phyloP scores from a whole-genome alignment of 37 sponge, comb jelly and placozoan genomes.

The Eunapius fragilis region DNA sequence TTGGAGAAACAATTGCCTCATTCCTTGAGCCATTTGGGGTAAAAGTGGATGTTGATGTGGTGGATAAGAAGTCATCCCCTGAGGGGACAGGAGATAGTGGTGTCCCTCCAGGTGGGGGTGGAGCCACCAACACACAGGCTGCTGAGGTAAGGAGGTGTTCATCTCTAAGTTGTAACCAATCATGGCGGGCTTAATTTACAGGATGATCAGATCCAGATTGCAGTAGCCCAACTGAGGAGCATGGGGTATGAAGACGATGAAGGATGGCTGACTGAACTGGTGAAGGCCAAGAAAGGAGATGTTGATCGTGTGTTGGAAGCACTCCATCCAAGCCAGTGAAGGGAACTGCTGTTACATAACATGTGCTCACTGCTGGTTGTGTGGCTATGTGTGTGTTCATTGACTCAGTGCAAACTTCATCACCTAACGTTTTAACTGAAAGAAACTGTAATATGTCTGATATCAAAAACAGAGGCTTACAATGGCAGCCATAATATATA shows the following conservation, averaged over 20 bases:
- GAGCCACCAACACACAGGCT: neutral
- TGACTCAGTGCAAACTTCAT: no score
- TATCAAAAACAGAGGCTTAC: no score
- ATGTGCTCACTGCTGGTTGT: neutral
- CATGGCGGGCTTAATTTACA: neutral
- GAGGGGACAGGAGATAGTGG: neutral
- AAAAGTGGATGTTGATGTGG: constrained; percentile 69
- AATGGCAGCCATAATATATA: no score
- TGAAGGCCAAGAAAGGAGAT: constrained; percentile 78
- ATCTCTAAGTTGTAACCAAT: neutral
- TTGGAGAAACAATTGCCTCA: constrained; percentile 53
- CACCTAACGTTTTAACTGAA: no score
- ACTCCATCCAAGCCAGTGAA: constrained; percentile 39
- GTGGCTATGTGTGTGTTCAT: neutral
- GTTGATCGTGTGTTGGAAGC: constrained; percentile 80
- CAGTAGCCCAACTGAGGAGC: constrained; percentile 62
- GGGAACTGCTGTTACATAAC: neutral
- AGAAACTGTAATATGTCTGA: no score
- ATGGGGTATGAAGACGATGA: constrained; percentile 92
- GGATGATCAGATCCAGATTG: constrained; percentile 24
- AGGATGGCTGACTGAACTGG: constrained; percentile 88
- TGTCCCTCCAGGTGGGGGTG: neutral
- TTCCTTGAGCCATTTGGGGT: constrained; percentile 68
- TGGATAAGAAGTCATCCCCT: neutral
- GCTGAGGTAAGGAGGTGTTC: neutral